phyloP scores from a whole-genome alignment of 2,113 vertebrate genomes.

The Pygathrix nemaeus region DNA sequence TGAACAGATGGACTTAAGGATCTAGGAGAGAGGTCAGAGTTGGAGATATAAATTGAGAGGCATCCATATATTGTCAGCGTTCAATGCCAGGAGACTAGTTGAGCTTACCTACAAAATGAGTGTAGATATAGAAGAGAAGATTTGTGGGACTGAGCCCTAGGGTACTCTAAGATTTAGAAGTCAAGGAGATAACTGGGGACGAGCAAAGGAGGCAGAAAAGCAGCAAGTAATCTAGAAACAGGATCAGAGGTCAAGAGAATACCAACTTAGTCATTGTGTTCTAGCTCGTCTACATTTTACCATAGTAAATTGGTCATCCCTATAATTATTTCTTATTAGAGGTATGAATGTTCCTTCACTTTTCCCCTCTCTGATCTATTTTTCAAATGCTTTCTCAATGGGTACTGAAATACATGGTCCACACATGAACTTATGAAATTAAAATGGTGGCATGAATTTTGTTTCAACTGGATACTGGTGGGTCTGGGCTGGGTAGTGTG shows the following conservation, averaged over 20 bases:
- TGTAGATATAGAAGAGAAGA: not conserved
- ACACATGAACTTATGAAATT: slow-evolving; percentile 24
- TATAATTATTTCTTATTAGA: not conserved
- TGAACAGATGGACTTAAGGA: not conserved
- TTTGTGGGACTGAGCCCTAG: not conserved
- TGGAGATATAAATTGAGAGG: not conserved
- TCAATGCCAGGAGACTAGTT: not conserved
- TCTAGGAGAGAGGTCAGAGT: not conserved
- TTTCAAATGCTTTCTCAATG: not conserved
- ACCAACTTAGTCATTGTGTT: not conserved
- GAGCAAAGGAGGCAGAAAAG: not conserved
- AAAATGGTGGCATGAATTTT: not conserved
- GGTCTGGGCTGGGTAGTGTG: not conserved
- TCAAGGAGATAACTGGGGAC: not conserved
- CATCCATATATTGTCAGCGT: not conserved
- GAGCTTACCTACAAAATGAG: slow-evolving; percentile 17
- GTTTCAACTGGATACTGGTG: not conserved
- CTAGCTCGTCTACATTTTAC: not conserved
- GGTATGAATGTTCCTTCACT: not conserved
- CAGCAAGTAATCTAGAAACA: not conserved
- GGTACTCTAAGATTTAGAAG: not conserved
- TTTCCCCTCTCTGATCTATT: not conserved
- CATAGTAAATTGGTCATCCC: not conserved
- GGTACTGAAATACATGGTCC: not conserved
- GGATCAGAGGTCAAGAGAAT: not conserved